These are phyloP conservation scores for Malacoctenus gilli DNA, from an alignment of 2,797 vertebrate species.

Conservation along the genomic window DNA sequence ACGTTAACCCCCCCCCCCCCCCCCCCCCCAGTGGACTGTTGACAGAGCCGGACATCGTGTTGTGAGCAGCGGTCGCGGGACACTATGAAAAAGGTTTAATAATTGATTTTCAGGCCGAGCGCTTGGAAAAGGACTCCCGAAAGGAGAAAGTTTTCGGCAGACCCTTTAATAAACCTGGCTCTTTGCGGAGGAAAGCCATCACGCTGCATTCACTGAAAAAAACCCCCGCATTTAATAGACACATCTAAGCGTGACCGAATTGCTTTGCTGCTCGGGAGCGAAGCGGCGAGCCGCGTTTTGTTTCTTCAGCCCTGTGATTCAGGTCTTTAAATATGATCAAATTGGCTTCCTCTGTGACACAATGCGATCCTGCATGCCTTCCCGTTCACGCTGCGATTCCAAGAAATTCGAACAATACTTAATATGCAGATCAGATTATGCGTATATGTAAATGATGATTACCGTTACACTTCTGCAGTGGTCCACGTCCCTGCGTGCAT, in stretches of 20 bases:
- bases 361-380: constrained; percentile 27
- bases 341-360: constrained; percentile 17
- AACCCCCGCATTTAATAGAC: constrained; percentile 16
- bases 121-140: constrained; percentile 28
- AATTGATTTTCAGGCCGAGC: constrained; percentile 25
- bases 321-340: constrained; percentile 31
- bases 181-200: constrained; percentile 11
- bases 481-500: constrained; percentile 13
- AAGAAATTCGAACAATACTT: constrained; percentile 42
- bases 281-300: constrained; percentile 11
- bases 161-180: constrained; percentile 18
- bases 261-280: constrained; percentile 13
- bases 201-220: constrained; percentile 13
- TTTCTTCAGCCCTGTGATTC: constrained; percentile 31
- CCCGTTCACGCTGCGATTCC: constrained; percentile 22
- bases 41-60: background rate
- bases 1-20: too few relatives aligned
- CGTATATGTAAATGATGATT: constrained; percentile 59
- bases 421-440: constrained; percentile 60
- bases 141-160: constrained; percentile 19
- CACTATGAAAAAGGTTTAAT: constrained; percentile 12
- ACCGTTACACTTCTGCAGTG: constrained; percentile 24
- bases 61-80: constrained; percentile 2
- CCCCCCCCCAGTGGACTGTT: background rate
- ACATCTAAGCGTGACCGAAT: constrained; percentile 25